Percentiles rank a stretch among this genome's conserved stretches.
These are phyloP conservation scores for Tetropium fuscum DNA, from an alignment of 2,888 invertebrate genomes.

Conservation along the genomic window DNA sequence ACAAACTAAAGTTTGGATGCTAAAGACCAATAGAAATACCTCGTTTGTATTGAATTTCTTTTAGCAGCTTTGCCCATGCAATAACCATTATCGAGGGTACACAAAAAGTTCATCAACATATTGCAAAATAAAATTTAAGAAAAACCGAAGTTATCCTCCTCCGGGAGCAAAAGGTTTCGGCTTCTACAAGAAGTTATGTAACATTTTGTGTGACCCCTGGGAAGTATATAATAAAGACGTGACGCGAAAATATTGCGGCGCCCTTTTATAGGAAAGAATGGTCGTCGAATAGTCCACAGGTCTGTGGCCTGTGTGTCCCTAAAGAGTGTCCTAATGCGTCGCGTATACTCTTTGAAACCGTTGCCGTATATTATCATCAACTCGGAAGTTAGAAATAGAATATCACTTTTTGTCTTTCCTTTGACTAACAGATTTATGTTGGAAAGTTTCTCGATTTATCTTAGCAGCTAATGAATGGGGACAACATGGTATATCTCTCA, in stretches of 20 bases:
- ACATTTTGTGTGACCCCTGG: slow-evolving; percentile 65
- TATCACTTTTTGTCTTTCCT: slow-evolving; percentile 48
- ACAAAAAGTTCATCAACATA: slow-evolving; percentile 10
- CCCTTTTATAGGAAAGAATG: slow-evolving; percentile 64
- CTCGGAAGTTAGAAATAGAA: slow-evolving; percentile 52
- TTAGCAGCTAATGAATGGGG: slow-evolving; percentile 12
- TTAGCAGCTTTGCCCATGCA: no score
- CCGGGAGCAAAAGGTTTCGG: slow-evolving; percentile 59
- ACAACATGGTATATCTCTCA: slow-evolving; percentile 2
- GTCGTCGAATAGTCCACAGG: slow-evolving; percentile 45
- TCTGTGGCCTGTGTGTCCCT: slow-evolving; percentile 56
- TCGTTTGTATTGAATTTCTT: no score
- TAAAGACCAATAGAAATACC: no score
- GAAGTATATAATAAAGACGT: slow-evolving; percentile 68
- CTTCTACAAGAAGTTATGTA: slow-evolving; percentile 68
- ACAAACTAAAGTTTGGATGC: no score
- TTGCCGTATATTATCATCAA: slow-evolving; percentile 60
- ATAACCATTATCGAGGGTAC: background rate
- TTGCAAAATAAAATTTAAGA: slow-evolving; percentile 58
- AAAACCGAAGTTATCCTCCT: slow-evolving; percentile 57
- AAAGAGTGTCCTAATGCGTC: slow-evolving; percentile 56
- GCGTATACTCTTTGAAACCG: slow-evolving; percentile 56
- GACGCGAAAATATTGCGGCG: slow-evolving; percentile 64
- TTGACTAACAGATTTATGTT: slow-evolving; percentile 23
- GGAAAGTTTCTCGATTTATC: slow-evolving; percentile 25